Base-by-base conservation (phyloP, 2,797 vertebrate species). In the Anabacerthia variegaticeps region DNA sequence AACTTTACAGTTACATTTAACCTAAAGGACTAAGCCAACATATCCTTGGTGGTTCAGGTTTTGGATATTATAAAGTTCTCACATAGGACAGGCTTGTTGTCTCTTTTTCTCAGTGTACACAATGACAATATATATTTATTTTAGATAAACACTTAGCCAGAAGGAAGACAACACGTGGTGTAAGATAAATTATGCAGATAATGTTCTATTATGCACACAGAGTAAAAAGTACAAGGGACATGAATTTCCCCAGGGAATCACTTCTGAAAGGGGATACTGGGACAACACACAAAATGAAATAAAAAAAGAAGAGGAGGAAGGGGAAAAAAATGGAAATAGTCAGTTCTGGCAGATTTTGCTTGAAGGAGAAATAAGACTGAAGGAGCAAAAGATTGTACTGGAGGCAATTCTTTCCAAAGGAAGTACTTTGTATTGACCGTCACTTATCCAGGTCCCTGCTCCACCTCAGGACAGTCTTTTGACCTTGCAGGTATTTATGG, bases 151-250 rank as follows among this genome's bases (percentile, higher is more conserved):
- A 89, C 94, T 96, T 94, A 97, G 95, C 96, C 78, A 96, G 92
- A 84, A 92, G 91, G 95, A 88, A 88, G 87, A 92, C 89, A 95
- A 96, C 86, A 68, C 91, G 88, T 49, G 93, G 74, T 49, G 72
- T 97, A 95, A 94, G 91, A 97, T 96, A 97, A 97, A 97, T 97
- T 97, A 97, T 97, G 97, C 95, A 97, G 97, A 96, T 97, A 91
- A 88, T 80, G 80, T 95, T 97, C 96, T 95, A 72, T 94, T 96
- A 96, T 89, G 91, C 20, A 18, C 93, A 96, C 62, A 89, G 85
- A 97, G 74, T 85, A 84, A 95, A 96, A 97, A 95, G 80, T 96
- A 91, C 93, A 95, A 91, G 94, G 97, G 98, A 98, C 96, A 84
- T 46, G 12, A n/a, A 54, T 92, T 86, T 97, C 97, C 97, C 95